Base-by-base conservation (phyloP, 2,797 vertebrate species). In the Hylomyscus alleni region DNA sequence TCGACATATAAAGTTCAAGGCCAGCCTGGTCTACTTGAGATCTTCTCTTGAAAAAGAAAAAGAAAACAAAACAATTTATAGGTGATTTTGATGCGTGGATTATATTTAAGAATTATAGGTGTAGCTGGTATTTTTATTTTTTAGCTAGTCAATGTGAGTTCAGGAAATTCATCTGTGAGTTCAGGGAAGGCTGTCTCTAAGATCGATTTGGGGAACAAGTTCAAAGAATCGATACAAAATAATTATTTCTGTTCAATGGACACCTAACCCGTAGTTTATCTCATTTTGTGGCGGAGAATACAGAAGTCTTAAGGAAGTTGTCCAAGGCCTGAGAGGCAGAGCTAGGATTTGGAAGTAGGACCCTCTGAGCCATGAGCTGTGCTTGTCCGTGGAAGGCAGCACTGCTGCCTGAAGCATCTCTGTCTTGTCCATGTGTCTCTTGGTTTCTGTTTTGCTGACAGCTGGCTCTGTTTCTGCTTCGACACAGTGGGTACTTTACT, bases 181-280 rank as follows among this genome's bases (percentile, higher is more conserved):
- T 47, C 20, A 80, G 69, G 60, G 80, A 89, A 69, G 34, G 20
- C 62, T 73, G 3, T 56, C 31, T 60, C 67, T 29, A 62, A 93
- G 60, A 87, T 75, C 13, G 58, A 52, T 60, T 84, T 84, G 69
- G 19, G 47, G 26, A 92, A 80, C 9, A 72, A 9, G 94, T n/a
- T 78, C 75, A 75, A 65, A 91, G 65, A 77, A 89, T 76, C 24
- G 56, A 44, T 44, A 54, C 4, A 58, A 87, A 85, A 80, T 60
- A 73, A 67, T 93, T 60, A 58, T 40, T 91, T 85, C 47, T 83
- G 31, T 65, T 95, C 65, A 82, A 34, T 34, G 34, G 88, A 52
- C 19, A 54, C 22, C 22, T 84, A 69, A 19, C 2, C 4, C 83
- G 3, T 37, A 15, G 17, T 58, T 90, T 52, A 54, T 89, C 29